Evolutionary conservation across 2,888 invertebrate genomes (phyloP), one percentile per base, ranked within the genome.

Genomic region (Nowickia ferox): DNA sequence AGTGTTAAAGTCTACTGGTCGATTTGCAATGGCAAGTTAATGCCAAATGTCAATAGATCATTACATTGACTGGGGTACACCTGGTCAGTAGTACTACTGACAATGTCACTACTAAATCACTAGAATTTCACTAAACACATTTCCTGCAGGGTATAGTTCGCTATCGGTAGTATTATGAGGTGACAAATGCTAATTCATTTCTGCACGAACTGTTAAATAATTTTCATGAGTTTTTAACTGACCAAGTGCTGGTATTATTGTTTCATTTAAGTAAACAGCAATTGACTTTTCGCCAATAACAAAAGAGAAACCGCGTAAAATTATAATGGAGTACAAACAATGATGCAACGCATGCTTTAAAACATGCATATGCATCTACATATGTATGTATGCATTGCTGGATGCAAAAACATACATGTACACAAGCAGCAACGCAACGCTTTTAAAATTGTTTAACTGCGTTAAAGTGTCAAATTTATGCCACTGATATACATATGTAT

Each of bases 401-500:
- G 1, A 8, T 22, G 15, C 72, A 15, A 1, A 46, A 4, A 51
- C 19, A 61, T 3, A 61, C n/a, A 30, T 5, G 19, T 17, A 11
- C 53, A 55, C 13, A 17, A 65, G 65, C 71, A 48, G 59, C 38
- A 46, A n/a, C n/a, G 44, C 71, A 57, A 71, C 71, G 55, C 59
- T 38, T 80, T 68, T 81, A 69, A 81, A 85, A 85, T 81, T 71
- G 78, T 81, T 81, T 85, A 78, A 85, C 77, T 74, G 59, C 42
- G 68, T 81, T 84, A 81, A 84, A 84, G 84, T 81, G 77, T 81
- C 81, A 57, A 85, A 85, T 85, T 81, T 85, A 85, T 85, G 78
- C 63, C 81, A 57, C 68, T 75, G 84, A 81, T 85, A 30, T 22
- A 2, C 22, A 85, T n/a, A n/a, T n/a, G n/a, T n/a, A n/a, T n/a